Conservation (phyloP, 1,140 invertebrate species). For the Monomorium pharaonis region DNA sequence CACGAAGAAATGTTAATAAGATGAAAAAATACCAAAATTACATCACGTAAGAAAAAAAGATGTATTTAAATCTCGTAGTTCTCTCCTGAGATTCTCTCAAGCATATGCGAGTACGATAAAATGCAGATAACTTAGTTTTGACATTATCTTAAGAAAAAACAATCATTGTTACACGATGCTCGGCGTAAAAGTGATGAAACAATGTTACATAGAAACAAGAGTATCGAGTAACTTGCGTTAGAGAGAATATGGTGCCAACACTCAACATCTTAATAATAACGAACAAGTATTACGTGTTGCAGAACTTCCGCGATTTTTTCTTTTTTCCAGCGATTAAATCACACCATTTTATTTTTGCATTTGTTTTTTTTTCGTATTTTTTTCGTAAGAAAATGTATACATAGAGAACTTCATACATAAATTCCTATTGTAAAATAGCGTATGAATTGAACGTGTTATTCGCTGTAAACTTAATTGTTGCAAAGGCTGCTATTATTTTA, state of each 20-base stretch:
- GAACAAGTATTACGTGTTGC: background rate
- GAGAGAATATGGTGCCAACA: constrained; percentile 54
- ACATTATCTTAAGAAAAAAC: constrained; percentile 19
- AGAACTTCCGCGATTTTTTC: constrained; percentile 7
- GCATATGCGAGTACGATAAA: constrained; percentile 36
- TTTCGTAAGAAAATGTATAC: background rate
- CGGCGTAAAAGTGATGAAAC: background rate
- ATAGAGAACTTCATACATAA: constrained; percentile 12
- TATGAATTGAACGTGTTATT: constrained; percentile 38
- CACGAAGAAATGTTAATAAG: constrained; percentile 29
- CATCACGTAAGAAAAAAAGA: constrained; percentile 37
- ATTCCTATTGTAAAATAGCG: constrained; percentile 46
- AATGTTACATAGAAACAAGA: background rate
- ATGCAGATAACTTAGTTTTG: background rate
- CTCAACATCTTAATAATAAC: constrained; percentile 6
- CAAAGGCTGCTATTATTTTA: constrained; percentile 55
- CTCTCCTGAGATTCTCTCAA: constrained; percentile 36
- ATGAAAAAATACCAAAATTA: constrained; percentile 46
- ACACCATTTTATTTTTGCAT: background rate
- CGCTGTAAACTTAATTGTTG: constrained; percentile 48
- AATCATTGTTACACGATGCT: constrained; percentile 28
- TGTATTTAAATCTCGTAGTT: constrained; percentile 43
- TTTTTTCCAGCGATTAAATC: background rate
- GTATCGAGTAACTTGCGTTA: constrained; percentile 20
- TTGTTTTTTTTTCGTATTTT: background rate